These are phyloP conservation scores for Brachionus paranguensis DNA, from an alignment of 1,140 invertebrate genomes.

Conservation along the genomic window DNA sequence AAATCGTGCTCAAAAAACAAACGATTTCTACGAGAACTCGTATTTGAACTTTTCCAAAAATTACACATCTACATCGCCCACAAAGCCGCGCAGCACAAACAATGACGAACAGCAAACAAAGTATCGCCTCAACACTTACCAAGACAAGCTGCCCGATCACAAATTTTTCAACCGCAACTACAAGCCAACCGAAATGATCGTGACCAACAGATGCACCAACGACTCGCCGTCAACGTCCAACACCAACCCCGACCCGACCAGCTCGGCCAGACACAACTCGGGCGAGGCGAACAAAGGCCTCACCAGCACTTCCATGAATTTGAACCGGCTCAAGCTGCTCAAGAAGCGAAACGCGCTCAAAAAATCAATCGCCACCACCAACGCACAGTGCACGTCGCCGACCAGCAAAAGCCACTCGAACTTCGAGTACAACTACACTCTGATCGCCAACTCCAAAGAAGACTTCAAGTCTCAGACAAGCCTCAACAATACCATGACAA, in stretches of 20 bases:
- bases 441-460: slow-evolving; percentile 3
- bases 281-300: neutral
- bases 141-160: slow-evolving; percentile 23
- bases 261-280: neutral
- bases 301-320: neutral
- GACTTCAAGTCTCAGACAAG: slow-evolving; percentile 36
- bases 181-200: neutral
- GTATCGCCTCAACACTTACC: slow-evolving; percentile 1
- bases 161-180: slow-evolving; percentile 36
- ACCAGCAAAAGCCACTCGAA: neutral
- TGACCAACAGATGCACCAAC: neutral
- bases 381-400: neutral
- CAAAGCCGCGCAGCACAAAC: neutral
- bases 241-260: neutral
- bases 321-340: slow-evolving; percentile 24
- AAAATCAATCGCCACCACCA: neutral
- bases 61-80: neutral
- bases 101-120: neutral
- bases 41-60: slow-evolving; percentile 28
- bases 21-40: neutral
- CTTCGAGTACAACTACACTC: slow-evolving; percentile 7
- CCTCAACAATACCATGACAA: slow-evolving; percentile 1
- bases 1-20: neutral
- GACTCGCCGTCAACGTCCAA: neutral
- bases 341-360: slow-evolving; percentile 34